Conservation (phyloP, 2,888 invertebrate genomes). For the Arctia plantaginis region DNA sequence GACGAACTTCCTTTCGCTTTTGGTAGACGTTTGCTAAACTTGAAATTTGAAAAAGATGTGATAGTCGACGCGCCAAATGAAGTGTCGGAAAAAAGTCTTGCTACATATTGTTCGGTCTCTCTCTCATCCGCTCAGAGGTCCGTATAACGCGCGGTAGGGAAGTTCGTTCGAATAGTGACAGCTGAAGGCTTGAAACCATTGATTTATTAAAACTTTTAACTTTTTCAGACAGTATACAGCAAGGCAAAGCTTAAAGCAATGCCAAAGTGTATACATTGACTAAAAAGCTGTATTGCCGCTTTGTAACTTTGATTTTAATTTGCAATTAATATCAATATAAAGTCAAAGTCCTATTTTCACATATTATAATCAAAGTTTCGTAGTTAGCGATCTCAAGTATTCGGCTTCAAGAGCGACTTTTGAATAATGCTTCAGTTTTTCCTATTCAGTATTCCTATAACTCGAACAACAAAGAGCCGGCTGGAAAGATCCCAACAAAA, state of each 20-base stretch:
- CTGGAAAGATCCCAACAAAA: constrained; percentile 78
- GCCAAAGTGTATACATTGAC: neutral
- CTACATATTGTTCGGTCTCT: too few species aligned
- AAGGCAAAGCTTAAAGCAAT: neutral
- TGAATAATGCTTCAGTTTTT: constrained; percentile 75
- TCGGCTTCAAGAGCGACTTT: constrained; percentile 61
- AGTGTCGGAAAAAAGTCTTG: too few species aligned
- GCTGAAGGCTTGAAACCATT: neutral
- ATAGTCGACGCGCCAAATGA: too few species aligned
- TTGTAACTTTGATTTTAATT: neutral
- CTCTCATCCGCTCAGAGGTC: too few species aligned
- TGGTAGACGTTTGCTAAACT: too few species aligned
- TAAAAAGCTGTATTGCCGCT: neutral
- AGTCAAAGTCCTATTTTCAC: constrained; percentile 41
- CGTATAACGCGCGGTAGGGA: too few species aligned
- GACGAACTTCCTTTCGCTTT: too few species aligned
- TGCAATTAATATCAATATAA: constrained; percentile 30
- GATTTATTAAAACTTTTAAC: neutral
- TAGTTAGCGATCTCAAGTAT: constrained; percentile 62
- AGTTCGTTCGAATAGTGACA: too few species aligned
- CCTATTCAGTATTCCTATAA: constrained; percentile 76
- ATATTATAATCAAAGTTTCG: constrained; percentile 58
- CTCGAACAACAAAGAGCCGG: constrained; percentile 79
- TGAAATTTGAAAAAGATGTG: too few species aligned
- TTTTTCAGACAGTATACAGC: neutral